Base-by-base conservation (phyloP, 2,888 invertebrate genomes). In the Antitype chi region DNA sequence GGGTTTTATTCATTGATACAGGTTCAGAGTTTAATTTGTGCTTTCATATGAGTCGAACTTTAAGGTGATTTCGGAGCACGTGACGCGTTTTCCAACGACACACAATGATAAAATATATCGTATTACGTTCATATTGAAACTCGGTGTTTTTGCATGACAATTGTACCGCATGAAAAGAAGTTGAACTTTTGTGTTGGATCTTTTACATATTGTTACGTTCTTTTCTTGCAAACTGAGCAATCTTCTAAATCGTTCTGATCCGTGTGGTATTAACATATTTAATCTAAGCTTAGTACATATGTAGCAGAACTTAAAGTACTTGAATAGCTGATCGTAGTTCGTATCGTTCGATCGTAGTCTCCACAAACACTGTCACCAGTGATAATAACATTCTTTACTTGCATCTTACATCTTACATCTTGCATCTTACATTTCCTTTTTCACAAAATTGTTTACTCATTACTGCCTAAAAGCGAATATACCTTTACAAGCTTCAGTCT, bases 11-110 rank as follows among this genome's bases (percentile, higher is more conserved):
- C 80, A 84, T 84, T 81, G 78, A 79, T 87, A 78, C 83, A 73
- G 70, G 81, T 79, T 77, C 70, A 69, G 70, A 78, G 74, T 86
- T 87, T 83, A 87, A 88, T 88, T 86, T 78, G 71, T 79, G 82
- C 70, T 82, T 87, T 82, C 80, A 80, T 80, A 77, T 55, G 69
- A 74, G 69, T 83, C 59, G 74, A 80, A 80, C 85, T 80, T 74
- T 86, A 82, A 84, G 84, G 82, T 69, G 80, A 85, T 85, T 87
- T 87, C 25, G 57, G 64, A 69, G 78, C 49, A 78, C 76, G 84
- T 78, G 76, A 76, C 73, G 49, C 43, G 64, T 73, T 87, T 88
- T 70, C 62, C 70, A 79, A 86, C 74, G 66, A 79, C 62, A 76
- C 47, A 82, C 71, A 74, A 77, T 70, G 63, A 70, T 75, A 53